Evolutionary conservation across 2,888 invertebrate genomes (phyloP), one percentile per base, ranked within the genome.

Genomic region (Andrena chrysosceles): DNA sequence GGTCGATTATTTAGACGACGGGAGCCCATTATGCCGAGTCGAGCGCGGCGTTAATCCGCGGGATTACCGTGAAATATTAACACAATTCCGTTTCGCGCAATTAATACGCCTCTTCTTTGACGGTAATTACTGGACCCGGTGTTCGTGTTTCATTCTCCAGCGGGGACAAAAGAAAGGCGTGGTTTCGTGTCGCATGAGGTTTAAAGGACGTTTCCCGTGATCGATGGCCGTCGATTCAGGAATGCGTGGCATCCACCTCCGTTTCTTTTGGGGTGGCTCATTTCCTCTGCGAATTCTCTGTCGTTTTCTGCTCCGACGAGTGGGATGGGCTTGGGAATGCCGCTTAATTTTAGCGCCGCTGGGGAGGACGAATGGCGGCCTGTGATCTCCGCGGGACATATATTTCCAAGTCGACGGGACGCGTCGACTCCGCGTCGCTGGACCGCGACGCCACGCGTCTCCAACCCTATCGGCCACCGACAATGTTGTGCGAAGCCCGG

Each of bases 261-360:
- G 69, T 83, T 68, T 77, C 77, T 67, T 76, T 71, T 62, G 76
- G 59, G 66, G 20, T 1, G 70, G 68, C 52, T 80, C 67, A 33
- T 78, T 74, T 74, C 86, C 70, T 33, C 56, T 64, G 84, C 77
- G 71, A 80, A 81, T 83, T 77, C 82, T 64, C 64, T 63, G 75
- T 68, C 66, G 77, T 82, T 67, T 71, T 81, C 81, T 73, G 81
- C 70, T 75, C 75, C 76, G 82, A 63, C 84, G 82, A 85, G 82
- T 81, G 85, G 86, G 85, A 79, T 81, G 77, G 78, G 83, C 62
- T 72, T 67, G 67, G 64, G 76, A 72, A 87, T 85, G 88, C 76
- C 86, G 88, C 90, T 91, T 92, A 92, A 92, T 92, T 92, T 92
- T 92, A 92, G 92, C 90, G 87, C 77, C 79, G 85, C 73, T 56